Base-by-base conservation (phyloP, 2,113 vertebrate species). In the Ceyx margarethae region DNA sequence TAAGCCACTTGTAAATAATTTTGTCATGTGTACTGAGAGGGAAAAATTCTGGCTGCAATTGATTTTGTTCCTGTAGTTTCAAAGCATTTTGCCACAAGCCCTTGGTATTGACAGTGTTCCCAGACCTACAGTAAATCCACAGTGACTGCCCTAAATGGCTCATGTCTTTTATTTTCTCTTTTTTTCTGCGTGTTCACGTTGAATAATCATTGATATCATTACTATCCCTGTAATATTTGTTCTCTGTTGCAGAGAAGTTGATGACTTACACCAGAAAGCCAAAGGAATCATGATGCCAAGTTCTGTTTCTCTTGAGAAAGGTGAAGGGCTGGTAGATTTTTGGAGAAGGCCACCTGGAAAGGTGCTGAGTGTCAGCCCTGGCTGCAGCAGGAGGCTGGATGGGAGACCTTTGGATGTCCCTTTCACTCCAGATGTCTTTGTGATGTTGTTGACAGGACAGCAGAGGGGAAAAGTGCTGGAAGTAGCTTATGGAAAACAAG, bases 1-100 rank as follows among this genome's bases (percentile, higher is more conserved):
- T 95, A 92, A 95, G 73, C 79, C 91, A 90, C 93, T 95, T 96
- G 64, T 96, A 96, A 97, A 94, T 97, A 91, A 97, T 89, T 86
- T 69, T 92, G 96, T 96, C 88, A 91, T 92, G 94, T 96, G 97
- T 92, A 96, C 91, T 95, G 95, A 86, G 80, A 94, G 74, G 88
- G 91, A 95, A 96, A 91, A 94, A 91, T 93, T 96, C 87, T 96
- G 91, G 81, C 91, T 87, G 53, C 89, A 79, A 95, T 96, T 95
- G 91, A 93, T 95, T 94, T 95, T 96, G 88, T 93, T 95, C 81
- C 92, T 95, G 90, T 95, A 83, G 69, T 91, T 91, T 88, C 75
- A 94, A 87, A 95, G 79, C 90, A 76, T 95, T 95, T 93, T 94
- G 90, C 93, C 85, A 93, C 74, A 50, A 85, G 85, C 89, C 86